phyloP scores from a whole-genome alignment of 53 echinoderm and acorn worm genomes.

The Apostichopus leukothele region DNA sequence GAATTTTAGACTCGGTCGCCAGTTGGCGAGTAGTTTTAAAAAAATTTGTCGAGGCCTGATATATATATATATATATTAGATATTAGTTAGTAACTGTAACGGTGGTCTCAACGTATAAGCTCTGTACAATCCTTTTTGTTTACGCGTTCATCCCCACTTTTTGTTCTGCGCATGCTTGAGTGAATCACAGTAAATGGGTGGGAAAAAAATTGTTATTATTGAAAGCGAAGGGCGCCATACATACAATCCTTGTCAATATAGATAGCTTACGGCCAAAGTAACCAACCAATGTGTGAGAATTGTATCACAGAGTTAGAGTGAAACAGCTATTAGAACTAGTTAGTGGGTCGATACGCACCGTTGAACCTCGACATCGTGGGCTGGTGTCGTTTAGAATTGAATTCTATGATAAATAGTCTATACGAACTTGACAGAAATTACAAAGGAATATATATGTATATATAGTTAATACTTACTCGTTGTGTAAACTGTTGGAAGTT shows the following conservation, averaged over 20 bases:
- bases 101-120: too few species aligned
- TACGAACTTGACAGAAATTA: not conserved
- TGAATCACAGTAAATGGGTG: too few species aligned
- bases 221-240: not conserved
- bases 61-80: too few species aligned
- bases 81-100: too few species aligned
- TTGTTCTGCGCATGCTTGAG: too few species aligned
- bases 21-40: too few species aligned
- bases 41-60: too few species aligned
- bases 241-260: not conserved
- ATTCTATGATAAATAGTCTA: not conserved
- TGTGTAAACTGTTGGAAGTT: too few species aligned
- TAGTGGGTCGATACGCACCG: not conserved
- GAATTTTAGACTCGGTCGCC: too few species aligned
- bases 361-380: not conserved
- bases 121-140: too few species aligned
- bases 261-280: not conserved
- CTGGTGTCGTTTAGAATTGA: not conserved
- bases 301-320: not conserved
- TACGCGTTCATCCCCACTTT: too few species aligned
- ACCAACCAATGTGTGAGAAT: not conserved
- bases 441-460: not conserved
- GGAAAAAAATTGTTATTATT: not conserved
- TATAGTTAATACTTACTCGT: not conserved
- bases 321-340: not conserved